These are phyloP conservation scores for Schizothorax lantsangensis DNA, from an alignment of 2,797 vertebrate species.

Conservation along the genomic window DNA sequence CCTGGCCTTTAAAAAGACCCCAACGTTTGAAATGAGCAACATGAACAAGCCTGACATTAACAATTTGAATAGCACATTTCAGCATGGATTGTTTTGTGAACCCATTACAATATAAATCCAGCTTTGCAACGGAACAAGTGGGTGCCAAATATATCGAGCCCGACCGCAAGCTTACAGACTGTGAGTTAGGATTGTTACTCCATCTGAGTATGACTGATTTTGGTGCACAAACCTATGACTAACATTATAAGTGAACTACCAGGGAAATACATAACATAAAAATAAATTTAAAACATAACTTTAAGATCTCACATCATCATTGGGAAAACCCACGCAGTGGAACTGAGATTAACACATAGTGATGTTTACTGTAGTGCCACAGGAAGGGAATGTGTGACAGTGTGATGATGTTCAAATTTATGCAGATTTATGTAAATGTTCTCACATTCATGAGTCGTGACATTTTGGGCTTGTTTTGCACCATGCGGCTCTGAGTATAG, in stretches of 20 bases:
- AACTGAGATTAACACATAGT: slow-evolving; percentile 18
- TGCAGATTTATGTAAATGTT: slow-evolving; percentile 51
- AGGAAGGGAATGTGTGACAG: slow-evolving; percentile 28
- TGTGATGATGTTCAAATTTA: slow-evolving; percentile 23
- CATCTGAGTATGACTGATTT: neutral
- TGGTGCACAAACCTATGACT: neutral
- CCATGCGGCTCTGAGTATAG: slow-evolving; percentile 38
- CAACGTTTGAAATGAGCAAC: neutral
- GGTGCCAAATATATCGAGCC: neutral
- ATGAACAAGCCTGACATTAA: neutral
- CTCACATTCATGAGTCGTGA: slow-evolving; percentile 47
- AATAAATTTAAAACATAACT: neutral
- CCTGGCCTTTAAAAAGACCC: neutral
- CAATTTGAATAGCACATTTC: neutral
- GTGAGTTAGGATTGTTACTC: neutral
- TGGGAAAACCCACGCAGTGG: slow-evolving; percentile 26
- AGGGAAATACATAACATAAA: neutral
- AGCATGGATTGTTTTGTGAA: neutral
- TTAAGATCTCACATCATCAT: slow-evolving; percentile 4
- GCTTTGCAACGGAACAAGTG: neutral
- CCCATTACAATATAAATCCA: neutral
- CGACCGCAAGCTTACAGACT: neutral
- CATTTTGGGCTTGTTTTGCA: slow-evolving; percentile 52
- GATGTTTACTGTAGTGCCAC: slow-evolving; percentile 41
- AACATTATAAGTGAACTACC: neutral